These are phyloP conservation scores for Synergus gifuensis DNA, from an alignment of 2,888 invertebrate species.

Conservation along the genomic window DNA sequence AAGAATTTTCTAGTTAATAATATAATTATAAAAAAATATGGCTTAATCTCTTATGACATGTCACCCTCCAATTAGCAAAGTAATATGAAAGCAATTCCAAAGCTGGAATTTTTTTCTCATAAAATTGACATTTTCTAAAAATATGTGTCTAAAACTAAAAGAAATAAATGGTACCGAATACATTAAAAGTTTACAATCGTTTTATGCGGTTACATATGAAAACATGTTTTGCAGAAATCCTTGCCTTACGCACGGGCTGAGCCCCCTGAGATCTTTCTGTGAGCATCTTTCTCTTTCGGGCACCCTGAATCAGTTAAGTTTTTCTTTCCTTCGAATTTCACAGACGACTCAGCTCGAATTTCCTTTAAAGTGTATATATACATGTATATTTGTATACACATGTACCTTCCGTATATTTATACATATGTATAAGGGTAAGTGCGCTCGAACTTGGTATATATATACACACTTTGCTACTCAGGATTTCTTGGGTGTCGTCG, in stretches of 20 bases:
- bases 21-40: too few species aligned
- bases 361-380: background rate
- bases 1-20: too few species aligned
- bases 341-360: conserved; percentile 29
- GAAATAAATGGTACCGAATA: background rate
- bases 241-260: background rate
- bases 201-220: background rate
- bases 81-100: too few species aligned
- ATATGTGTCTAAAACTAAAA: background rate
- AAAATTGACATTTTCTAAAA: too few species aligned
- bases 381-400: conserved; percentile 2
- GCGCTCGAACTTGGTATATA: conserved; percentile 7
- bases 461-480: conserved; percentile 21
- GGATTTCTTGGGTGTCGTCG: conserved; percentile 31
- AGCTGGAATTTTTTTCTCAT: too few species aligned
- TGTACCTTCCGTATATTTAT: conserved; percentile 2
- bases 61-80: too few species aligned
- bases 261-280: background rate
- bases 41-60: too few species aligned
- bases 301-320: conserved; percentile 17
- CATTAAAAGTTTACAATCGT: background rate
- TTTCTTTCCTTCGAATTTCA: conserved; percentile 25
- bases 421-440: conserved; percentile 22
- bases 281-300: background rate
- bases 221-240: conserved; percentile 3